Base-by-base conservation (phyloP, 2,888 invertebrate species). In the Halocaridina rubra region DNA sequence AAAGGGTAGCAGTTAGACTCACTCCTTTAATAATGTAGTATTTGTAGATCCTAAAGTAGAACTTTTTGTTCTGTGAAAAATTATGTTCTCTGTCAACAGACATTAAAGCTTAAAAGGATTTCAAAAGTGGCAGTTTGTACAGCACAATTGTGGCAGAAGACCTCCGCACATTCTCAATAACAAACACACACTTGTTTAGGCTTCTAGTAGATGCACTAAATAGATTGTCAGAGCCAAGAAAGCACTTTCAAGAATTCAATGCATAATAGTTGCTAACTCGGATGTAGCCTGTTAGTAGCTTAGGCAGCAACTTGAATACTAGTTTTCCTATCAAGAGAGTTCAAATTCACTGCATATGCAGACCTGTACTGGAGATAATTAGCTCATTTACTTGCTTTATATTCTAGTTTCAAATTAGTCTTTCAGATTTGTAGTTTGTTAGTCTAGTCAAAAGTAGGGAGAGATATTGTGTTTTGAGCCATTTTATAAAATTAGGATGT, bases 81-180 rank as follows among this genome's bases (percentile, higher is more conserved):
- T 13, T 46, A 2, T 46, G 13, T 46, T 46, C 16, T 46, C 16
- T 16, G 13, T 46, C 46, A 46, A 46, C 46, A 46, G 46, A 46
- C 16, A 16, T 46, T 46, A 46, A 46, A 16, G 77, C 64, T 61
- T 53, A 71, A 46, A 72, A 82, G 82, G 76, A 69, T 59, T 71
- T 69, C 72, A 77, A n/a, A 82, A 72, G 82, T 78, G 82, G 61
- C 77, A 69, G 57, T 30, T 77, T 82, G 82, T 82, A 82, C 82
- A 85, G 85, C 85, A 85, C 85, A 85, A 80, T 85, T 85, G 85
- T 85, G 85, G 85, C 80, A 85, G 85, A 85, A 80, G 79, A 75
- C 80, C 69, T 85, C 33, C 77, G 84, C 80, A 79, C 79, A 80
- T 72, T 69, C 69, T 84, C 57, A 79, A 79, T 84, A 84, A 84